These are phyloP conservation scores for Trochalopteron elliotii DNA, from an alignment of 2,113 vertebrate species.

Conservation along the genomic window DNA sequence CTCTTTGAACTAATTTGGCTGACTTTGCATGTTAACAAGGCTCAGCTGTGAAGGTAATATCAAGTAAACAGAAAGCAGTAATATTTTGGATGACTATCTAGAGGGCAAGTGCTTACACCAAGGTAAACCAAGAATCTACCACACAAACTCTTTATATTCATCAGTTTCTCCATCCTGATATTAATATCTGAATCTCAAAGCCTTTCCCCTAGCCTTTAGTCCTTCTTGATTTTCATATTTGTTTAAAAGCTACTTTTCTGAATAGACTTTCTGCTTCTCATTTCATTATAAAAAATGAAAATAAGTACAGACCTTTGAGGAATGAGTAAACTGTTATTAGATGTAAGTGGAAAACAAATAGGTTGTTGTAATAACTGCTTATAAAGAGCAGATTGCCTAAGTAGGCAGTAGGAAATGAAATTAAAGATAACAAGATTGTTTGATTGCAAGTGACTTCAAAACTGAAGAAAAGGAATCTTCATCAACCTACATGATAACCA, in stretches of 20 bases:
- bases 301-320: background rate
- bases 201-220: background rate
- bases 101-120: background rate
- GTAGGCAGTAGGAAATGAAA: background rate
- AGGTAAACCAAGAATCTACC: background rate
- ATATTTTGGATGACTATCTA: background rate
- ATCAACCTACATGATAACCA: background rate
- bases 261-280: background rate
- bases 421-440: background rate
- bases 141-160: background rate
- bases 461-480: background rate
- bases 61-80: background rate
- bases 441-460: background rate
- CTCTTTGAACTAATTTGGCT: background rate
- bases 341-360: background rate
- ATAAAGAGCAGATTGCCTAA: background rate
- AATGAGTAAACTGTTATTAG: background rate
- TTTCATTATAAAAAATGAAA: background rate
- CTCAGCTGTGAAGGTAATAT: background rate
- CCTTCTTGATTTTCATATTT: background rate
- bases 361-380: background rate
- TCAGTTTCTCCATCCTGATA: background rate
- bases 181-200: background rate
- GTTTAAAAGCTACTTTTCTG: background rate
- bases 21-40: background rate